These are phyloP conservation scores for Trissonchulus latispiculum DNA, from an alignment of 2,888 invertebrate species.

Conservation along the genomic window DNA sequence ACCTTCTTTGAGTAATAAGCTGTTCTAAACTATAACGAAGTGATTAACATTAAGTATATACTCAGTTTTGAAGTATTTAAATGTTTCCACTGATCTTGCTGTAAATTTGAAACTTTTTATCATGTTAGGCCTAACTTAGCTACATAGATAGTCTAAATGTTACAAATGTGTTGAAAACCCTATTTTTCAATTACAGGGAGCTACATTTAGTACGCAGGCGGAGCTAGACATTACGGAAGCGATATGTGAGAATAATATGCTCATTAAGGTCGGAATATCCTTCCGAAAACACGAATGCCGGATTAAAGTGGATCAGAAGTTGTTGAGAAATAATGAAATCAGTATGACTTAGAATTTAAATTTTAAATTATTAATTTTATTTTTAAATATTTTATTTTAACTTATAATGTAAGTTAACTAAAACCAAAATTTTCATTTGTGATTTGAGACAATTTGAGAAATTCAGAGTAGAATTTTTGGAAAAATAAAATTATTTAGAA, in stretches of 20 bases:
- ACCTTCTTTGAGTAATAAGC: too few species aligned
- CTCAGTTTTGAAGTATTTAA: too few species aligned
- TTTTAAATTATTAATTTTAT: background rate
- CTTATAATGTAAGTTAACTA: background rate
- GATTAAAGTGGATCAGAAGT: conserved; percentile 11
- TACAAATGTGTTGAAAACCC: too few species aligned
- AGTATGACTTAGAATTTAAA: background rate
- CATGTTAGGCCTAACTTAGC: too few species aligned
- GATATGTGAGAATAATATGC: conserved; percentile 4
- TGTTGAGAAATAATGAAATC: conserved; percentile 16
- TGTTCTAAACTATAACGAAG: too few species aligned
- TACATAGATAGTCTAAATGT: too few species aligned
- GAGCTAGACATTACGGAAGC: conserved; percentile 14
- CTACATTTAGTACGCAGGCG: conserved; percentile 9
- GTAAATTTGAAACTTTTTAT: too few species aligned
- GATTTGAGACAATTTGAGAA: too few species aligned
- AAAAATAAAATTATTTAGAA: background rate
- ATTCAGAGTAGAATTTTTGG: background rate
- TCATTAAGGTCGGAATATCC: conserved; percentile 3
- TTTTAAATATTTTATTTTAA: background rate
- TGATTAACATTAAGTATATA: too few species aligned
- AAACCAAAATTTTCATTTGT: too few species aligned
- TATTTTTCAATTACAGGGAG: conserved; percentile 7
- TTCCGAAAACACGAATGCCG: conserved; percentile 3
- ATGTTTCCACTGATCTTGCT: too few species aligned